phyloP scores from a whole-genome alignment of 2,888 invertebrate species.

The Colletes collaris region DNA sequence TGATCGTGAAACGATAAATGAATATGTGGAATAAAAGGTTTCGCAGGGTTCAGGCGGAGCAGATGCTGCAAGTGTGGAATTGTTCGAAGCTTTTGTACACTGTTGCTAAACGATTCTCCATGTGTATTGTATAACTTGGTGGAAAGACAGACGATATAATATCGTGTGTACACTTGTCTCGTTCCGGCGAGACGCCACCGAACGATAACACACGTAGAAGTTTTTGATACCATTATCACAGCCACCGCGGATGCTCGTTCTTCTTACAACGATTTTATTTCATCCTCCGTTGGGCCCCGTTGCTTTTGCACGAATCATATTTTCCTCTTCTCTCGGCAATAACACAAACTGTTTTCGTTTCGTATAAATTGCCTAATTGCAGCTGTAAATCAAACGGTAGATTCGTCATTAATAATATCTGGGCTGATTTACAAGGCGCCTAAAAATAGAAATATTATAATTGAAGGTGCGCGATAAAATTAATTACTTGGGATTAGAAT shows the following conservation, averaged over 20 bases:
- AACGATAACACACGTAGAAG: constrained; percentile 37
- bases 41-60: neutral
- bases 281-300: neutral
- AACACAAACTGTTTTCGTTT: neutral
- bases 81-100: neutral
- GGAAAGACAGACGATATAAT: constrained; percentile 13
- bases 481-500: too few species aligned
- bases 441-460: too few species aligned
- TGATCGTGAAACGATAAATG: too few species aligned
- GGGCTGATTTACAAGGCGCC: too few species aligned
- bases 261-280: neutral
- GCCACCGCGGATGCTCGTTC: constrained; percentile 33
- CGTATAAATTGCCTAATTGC: neutral
- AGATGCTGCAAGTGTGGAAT: constrained; percentile 16
- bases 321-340: neutral
- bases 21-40: too few species aligned
- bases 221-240: constrained; percentile 59
- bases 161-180: constrained; percentile 10
- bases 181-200: constrained; percentile 20
- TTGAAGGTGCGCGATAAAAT: too few species aligned
- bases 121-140: neutral
- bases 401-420: too few species aligned
- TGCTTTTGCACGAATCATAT: neutral
- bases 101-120: neutral
- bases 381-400: too few species aligned